Conservation (phyloP, 2,888 invertebrate species). For the Belgica antarctica region DNA sequence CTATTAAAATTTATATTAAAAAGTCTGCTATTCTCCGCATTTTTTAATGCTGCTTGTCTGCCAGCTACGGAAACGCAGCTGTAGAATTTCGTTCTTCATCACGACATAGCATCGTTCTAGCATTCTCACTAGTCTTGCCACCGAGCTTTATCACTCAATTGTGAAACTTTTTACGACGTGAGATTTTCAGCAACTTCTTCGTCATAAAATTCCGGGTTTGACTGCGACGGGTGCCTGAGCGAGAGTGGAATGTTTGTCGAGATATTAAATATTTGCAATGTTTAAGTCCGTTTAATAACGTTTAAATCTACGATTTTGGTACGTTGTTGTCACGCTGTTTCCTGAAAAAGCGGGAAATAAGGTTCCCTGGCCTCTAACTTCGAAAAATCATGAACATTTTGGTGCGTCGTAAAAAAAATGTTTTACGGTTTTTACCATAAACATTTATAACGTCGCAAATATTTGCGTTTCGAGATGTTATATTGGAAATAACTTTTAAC, state of each 20-base stretch:
- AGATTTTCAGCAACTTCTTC: neutral
- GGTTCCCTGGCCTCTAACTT: conserved; percentile 1
- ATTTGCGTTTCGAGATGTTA: neutral
- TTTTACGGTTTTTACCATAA: conserved; percentile 7
- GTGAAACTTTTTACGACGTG: conserved; percentile 11
- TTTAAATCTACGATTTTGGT: neutral
- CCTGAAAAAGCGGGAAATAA: neutral
- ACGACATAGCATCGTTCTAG: no score
- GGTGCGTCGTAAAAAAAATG: conserved; percentile 17
- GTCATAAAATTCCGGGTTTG: conserved; percentile 4
- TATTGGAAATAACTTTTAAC: conserved; percentile 11
- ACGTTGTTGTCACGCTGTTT: neutral
- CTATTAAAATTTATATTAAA: no score
- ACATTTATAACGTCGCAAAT: neutral
- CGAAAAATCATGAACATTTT: conserved; percentile 19
- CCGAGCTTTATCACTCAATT: conserved; percentile 23
- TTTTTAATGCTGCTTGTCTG: no score
- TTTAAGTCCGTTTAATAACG: neutral
- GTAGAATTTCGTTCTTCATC: no score
- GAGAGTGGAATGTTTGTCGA: neutral
- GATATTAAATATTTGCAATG: conserved; percentile 5
- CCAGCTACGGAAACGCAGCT: no score
- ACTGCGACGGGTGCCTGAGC: neutral
- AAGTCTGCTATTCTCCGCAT: no score
- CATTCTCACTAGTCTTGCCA: no score